Evolutionary conservation across 1,140 invertebrate species (phyloP).

Genomic region (Pseudomyrmex concolor): DNA sequence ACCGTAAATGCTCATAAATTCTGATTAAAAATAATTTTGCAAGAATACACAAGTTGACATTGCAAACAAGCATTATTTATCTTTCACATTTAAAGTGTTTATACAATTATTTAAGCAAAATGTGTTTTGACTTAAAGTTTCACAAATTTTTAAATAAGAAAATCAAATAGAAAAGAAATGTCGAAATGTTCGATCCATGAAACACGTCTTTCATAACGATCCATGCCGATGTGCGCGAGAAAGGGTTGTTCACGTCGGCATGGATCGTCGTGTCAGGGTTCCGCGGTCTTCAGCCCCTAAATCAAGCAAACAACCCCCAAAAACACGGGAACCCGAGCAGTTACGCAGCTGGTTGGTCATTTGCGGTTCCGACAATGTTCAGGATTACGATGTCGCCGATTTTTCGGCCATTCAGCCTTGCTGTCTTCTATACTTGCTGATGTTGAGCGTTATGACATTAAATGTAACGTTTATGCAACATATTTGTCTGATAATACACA

Average conservation of each 20-base stretch:
- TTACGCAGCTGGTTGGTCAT: conserved; percentile 78
- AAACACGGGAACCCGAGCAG: conserved; percentile 75
- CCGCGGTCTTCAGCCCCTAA: conserved; percentile 74
- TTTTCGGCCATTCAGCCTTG: conserved; percentile 44
- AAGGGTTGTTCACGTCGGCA: conserved; percentile 71
- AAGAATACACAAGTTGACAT: neutral
- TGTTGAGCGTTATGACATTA: neutral
- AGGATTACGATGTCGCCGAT: conserved; percentile 67
- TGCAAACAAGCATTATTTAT: neutral
- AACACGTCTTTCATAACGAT: conserved; percentile 33
- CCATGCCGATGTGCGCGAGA: conserved; percentile 59
- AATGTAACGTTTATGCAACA: neutral
- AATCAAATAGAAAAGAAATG: neutral
- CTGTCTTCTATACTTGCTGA: neutral
- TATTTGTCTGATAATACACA: neutral
- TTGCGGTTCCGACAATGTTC: conserved; percentile 76
- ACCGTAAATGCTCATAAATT: neutral
- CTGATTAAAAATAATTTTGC: neutral
- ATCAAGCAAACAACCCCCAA: conserved; percentile 81
- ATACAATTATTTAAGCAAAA: neutral
- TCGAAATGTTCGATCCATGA: conserved; percentile 4
- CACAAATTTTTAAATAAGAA: neutral
- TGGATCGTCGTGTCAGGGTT: conserved; percentile 44
- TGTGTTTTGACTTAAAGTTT: neutral
- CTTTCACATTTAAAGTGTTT: neutral